phyloP scores from a whole-genome alignment of 2,888 invertebrate species.

The Dusona sp. region DNA sequence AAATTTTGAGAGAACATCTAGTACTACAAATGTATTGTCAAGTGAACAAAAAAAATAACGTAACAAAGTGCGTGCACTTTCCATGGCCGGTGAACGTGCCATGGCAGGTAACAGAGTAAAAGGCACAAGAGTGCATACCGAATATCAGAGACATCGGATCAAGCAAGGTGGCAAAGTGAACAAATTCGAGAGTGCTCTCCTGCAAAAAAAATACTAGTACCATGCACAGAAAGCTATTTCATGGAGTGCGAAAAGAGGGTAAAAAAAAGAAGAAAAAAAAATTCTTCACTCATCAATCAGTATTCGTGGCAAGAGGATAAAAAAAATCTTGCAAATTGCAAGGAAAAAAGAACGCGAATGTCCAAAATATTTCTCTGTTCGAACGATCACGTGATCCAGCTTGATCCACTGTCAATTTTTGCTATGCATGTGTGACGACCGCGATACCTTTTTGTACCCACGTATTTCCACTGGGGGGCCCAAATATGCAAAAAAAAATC shows the following conservation, averaged over 20 bases:
- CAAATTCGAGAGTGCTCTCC: conserved; percentile 39
- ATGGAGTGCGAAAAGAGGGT: conserved; percentile 15
- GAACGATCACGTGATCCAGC: neutral
- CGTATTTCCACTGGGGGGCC: neutral
- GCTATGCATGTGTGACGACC: neutral
- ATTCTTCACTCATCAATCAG: neutral
- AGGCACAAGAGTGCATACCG: conserved; percentile 38
- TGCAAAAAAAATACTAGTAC: conserved; percentile 35
- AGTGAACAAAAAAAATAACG: conserved; percentile 3
- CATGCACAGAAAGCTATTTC: conserved; percentile 4
- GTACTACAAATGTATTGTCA: neutral
- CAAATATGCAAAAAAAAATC: conserved; percentile 1
- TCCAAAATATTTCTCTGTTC: conserved; percentile 3
- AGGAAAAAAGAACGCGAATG: neutral
- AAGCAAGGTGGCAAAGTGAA: conserved; percentile 43
- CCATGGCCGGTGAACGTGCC: neutral
- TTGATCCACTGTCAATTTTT: conserved; percentile 20
- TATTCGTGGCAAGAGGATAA: neutral
- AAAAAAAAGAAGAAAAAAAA: neutral
- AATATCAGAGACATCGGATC: conserved; percentile 36
- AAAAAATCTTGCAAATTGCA: neutral
- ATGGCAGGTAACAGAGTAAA: conserved; percentile 41
- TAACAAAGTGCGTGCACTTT: conserved; percentile 39
- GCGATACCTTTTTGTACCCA: neutral
- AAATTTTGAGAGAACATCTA: neutral